A percentile compares a stretch with the other conserved stretches of the same genome.
phyloP scores from a whole-genome alignment of 2,797 vertebrate species.

The Rhabdophis nuchalis region DNA sequence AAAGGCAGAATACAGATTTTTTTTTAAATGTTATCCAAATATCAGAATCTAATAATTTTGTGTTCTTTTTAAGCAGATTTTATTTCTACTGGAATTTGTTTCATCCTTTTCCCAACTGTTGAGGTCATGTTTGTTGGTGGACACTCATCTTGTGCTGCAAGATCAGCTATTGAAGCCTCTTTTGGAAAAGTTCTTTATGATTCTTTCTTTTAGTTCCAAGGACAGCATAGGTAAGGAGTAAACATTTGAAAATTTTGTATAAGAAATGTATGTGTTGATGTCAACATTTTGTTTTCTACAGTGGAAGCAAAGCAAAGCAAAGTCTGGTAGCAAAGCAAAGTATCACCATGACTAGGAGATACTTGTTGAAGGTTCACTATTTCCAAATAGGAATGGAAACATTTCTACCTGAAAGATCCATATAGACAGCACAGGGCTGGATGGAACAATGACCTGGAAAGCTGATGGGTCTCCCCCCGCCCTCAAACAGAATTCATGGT shows the following conservation, averaged over 20 bases:
- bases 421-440: not conserved
- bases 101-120: conserved; percentile 82
- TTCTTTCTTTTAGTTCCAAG: conserved; percentile 74
- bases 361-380: not conserved
- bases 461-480: not conserved
- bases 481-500: not conserved
- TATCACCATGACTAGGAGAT: not conserved
- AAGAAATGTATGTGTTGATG: not conserved
- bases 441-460: not conserved
- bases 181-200: conserved; percentile 66
- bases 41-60: conserved; percentile 6
- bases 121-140: conserved; percentile 75
- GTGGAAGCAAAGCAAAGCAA: not conserved
- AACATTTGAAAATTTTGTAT: not conserved
- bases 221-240: conserved; percentile 71
- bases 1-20: not conserved
- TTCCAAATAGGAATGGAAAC: not conserved
- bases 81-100: conserved; percentile 79
- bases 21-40: not conserved
- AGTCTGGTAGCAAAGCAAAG: not conserved
- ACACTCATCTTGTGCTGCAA: conserved; percentile 72
- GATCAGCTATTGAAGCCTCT: conserved; percentile 79
- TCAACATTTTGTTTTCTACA: not conserved
- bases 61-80: conserved; percentile 69
- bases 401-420: not conserved